Base-by-base conservation (phyloP, 2,113 vertebrate species). In the Pygoscelis antarcticus region DNA sequence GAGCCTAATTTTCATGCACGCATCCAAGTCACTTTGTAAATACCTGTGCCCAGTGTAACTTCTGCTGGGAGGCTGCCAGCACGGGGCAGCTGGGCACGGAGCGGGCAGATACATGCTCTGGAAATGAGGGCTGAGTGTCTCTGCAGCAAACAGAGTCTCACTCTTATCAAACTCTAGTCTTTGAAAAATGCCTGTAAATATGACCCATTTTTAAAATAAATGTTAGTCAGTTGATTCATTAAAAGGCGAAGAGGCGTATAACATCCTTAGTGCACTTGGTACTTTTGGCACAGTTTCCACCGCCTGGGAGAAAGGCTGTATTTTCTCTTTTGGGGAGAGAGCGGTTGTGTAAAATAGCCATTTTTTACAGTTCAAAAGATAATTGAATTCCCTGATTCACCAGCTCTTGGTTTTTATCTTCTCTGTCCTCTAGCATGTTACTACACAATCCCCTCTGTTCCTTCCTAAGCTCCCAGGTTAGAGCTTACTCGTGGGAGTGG, bases 351-450 rank as follows among this genome's bases (percentile, higher is more conserved):
- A 52, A 90, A 97, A 76, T 29, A 85, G 57, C 36, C 29, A 20
- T 51, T 91, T 85, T 92, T 88, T 85, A 92, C 76, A 93, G 81
- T 93, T 91, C 89, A 89, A 57, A 83, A 82, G 54, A 85, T 47
- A 91, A 90, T 21, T 84, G 75, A 93, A 95, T 88, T 91, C 87
- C 52, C 49, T 69, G 68, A 88, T 86, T 87, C 71, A 55, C 26
- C 57, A 80, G 46, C 47, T 83, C 52, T 83, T 69, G 32, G 5
- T 47, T 77, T 95, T 69, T 77, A 62, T 86, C n/a, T 47, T 76
- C 40, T 60, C 46, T 60, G 34, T 64, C 55, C 30, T 82, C 68
- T 34, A 36, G 25, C 32, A 54, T 12, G 30, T 88, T 83, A 36
- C 30, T 78, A 44, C 55, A n/a, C 23, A 51, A 16, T 13, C 38